Conservation (phyloP, 2,113 vertebrate species). For the Pluvianellus socialis region DNA sequence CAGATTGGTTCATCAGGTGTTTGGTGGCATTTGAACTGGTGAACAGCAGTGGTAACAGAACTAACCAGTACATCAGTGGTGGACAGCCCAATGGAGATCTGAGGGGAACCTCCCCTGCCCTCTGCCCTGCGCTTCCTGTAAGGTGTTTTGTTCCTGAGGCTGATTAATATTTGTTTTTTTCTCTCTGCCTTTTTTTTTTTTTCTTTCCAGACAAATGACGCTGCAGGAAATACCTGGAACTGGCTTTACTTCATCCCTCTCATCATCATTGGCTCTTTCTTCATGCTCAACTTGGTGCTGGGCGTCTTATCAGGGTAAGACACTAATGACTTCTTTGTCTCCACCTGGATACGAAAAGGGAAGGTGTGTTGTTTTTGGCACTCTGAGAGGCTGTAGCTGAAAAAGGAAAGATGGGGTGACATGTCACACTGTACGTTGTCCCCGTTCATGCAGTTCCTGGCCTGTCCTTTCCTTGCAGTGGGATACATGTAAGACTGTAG, state of each 20-base stretch:
- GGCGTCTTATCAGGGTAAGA: constrained; percentile 93
- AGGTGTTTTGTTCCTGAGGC: neutral
- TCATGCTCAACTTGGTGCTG: constrained; percentile 96
- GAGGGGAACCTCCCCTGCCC: neutral
- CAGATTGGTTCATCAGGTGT: neutral
- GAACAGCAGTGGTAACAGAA: no score
- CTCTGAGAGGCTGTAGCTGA: neutral
- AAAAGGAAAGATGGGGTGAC: neutral
- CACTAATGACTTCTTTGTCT: neutral
- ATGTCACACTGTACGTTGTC: accelerated
- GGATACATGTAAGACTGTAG: accelerated
- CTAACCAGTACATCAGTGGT: neutral
- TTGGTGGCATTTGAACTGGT: neutral
- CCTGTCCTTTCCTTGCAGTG: neutral
- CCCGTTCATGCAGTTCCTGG: neutral
- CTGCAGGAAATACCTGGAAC: constrained; percentile 92
- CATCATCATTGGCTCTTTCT: constrained; percentile 96
- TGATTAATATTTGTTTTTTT: neutral
- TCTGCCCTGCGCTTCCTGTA: neutral
- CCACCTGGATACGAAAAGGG: neutral
- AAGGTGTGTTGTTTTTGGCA: neutral
- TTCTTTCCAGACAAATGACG: constrained; percentile 88
- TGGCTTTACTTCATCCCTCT: constrained; percentile 97
- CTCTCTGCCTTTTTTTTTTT: neutral
- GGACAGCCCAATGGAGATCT: neutral